Base-by-base conservation (phyloP, 2,797 vertebrate genomes). In the Clarias fuscus region DNA sequence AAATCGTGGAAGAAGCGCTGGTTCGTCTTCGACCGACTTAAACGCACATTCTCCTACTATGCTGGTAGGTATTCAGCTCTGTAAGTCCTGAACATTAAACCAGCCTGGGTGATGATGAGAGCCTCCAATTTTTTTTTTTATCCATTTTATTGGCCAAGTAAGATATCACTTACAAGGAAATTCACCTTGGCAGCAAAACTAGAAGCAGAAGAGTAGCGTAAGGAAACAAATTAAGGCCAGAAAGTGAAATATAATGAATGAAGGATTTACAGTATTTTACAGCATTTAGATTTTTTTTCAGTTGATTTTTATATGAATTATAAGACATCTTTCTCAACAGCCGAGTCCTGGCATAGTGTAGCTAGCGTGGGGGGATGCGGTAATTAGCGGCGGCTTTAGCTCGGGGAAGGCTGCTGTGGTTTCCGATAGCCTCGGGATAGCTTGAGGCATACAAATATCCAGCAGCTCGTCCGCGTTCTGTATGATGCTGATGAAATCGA, bases 1-100 rank as follows among this genome's bases (percentile, higher is more conserved):
- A 99, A 99, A 68, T 99, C 98, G 0, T 99, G 98, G 98, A 99
- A 98, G 94, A 99, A 99, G 90, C 98, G 98, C 90, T 99, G 98
- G 98, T 99, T 99, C 59, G 98, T 99, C 92, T 99, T 99, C 0
- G 98, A 99, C 91, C 97, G 98, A 87, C 95, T 99, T 91, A 98
- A 98, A 91, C 96, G 97, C 81, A 98, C 98, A 1, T 95, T 99
- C 82, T 98, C 97, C 67, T 99, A 99, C 91, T 99, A 98, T 0
- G 93, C 95, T 15, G 98, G 98, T 99, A 89, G 93, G 96, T 88
- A 73, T 76, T 76, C 71, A 43, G 86, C 71, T 85, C 83, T 61
- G 73, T 81, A 83, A 68, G 77, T 20, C 40, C 0, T 53, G 15
- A 65, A 20, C 20, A 17, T n/a, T 22, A 65, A 43, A 79, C 11